These are phyloP conservation scores for Aix galericulata DNA, from an alignment of 2,113 vertebrate species.

Conservation along the genomic window DNA sequence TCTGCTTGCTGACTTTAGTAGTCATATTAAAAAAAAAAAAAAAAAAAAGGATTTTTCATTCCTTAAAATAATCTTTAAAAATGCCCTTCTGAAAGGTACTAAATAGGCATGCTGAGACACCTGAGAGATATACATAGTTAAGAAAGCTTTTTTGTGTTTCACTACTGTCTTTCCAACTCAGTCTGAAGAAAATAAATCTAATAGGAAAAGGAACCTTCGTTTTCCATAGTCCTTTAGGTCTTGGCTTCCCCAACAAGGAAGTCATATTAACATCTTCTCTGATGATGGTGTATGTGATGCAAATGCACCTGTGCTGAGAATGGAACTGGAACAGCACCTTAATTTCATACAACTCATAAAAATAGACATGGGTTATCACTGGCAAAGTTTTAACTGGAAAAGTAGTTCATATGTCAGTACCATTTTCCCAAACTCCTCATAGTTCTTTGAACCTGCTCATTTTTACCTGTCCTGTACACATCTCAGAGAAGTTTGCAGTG, in stretches of 20 bases:
- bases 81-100: background rate
- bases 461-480: background rate
- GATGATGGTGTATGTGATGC: background rate
- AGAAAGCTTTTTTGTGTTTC: background rate
- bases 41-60: background rate
- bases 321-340: background rate
- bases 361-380: background rate
- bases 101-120: background rate
- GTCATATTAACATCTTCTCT: conserved; percentile 4
- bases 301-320: conserved; percentile 24
- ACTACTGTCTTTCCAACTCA: background rate
- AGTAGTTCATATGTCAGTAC: background rate
- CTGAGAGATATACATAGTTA: background rate
- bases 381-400: background rate
- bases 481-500: background rate
- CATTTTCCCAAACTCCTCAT: background rate
- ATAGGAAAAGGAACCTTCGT: background rate
- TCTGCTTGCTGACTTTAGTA: background rate
- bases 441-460: background rate
- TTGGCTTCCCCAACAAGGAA: conserved; percentile 4
- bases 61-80: background rate
- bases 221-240: background rate
- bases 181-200: background rate
- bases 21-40: background rate
- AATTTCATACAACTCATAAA: background rate